phyloP scores from a whole-genome alignment of 2,888 invertebrate genomes.

The Salpingus planirostris region DNA sequence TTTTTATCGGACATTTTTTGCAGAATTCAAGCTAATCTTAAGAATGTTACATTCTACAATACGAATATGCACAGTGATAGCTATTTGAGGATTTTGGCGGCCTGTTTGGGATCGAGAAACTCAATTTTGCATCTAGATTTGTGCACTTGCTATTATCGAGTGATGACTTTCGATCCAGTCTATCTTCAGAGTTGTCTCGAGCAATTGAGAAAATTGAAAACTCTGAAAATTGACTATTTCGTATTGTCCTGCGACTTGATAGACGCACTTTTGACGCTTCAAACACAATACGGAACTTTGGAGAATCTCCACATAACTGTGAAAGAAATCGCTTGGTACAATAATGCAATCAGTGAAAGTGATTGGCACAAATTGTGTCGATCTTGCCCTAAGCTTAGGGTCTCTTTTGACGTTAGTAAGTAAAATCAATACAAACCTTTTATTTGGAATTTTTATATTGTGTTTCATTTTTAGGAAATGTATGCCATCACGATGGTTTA shows the following conservation, averaged over 20 bases:
- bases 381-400: conserved; percentile 39
- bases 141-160: conserved; percentile 42
- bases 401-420: conserved; percentile 28
- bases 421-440: no score
- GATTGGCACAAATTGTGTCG: conserved; percentile 39
- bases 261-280: conserved; percentile 37
- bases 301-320: conserved; percentile 38
- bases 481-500: no score
- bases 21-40: conserved; percentile 41
- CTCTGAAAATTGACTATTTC: conserved; percentile 43
- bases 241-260: conserved; percentile 40
- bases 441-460: no score
- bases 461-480: no score
- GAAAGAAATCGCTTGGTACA: conserved; percentile 37
- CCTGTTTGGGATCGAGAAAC: conserved; percentile 34
- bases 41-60: conserved; percentile 39
- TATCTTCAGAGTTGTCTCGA: conserved; percentile 31
- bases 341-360: conserved; percentile 38
- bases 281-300: conserved; percentile 35
- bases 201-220: conserved; percentile 35
- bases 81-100: conserved; percentile 39
- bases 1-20: no score
- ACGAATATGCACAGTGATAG: conserved; percentile 41
- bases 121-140: conserved; percentile 39
- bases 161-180: conserved; percentile 25